These are phyloP conservation scores for Brassicogethes aeneus DNA, from an alignment of 2,888 invertebrate genomes.

Conservation along the genomic window DNA sequence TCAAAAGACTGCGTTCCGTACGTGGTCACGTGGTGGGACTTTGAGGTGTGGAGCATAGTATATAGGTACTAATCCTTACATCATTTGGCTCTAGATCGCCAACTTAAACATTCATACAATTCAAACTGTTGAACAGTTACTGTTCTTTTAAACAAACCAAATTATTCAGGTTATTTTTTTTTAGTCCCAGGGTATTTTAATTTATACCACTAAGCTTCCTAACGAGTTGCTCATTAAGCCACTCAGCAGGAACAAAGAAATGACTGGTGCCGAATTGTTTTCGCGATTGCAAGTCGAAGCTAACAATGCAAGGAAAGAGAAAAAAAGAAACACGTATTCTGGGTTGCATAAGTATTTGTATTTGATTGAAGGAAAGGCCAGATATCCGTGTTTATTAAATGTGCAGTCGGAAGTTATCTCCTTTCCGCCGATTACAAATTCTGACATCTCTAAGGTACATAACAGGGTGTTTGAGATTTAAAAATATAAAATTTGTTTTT, in stretches of 20 bases:
- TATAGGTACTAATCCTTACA: too few relatives aligned
- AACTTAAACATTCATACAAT: too few relatives aligned
- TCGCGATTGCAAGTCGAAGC: conserved; percentile 64
- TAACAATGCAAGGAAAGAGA: conserved; percentile 70
- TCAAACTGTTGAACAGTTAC: conserved; percentile 4
- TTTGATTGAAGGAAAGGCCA: conserved; percentile 62
- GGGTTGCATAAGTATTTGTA: conserved; percentile 80
- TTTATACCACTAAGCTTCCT: conserved; percentile 62
- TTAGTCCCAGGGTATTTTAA: conserved; percentile 45
- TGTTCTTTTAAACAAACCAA: too few relatives aligned
- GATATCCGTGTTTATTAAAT: conserved; percentile 66
- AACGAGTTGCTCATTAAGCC: conserved; percentile 57
- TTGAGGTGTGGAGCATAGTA: too few relatives aligned
- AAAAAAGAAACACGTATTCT: conserved; percentile 72
- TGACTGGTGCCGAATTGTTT: conserved; percentile 60
- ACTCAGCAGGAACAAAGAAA: conserved; percentile 49
- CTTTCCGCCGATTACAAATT: conserved; percentile 81
- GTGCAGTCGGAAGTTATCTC: conserved; percentile 60
- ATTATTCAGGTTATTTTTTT: too few relatives aligned
- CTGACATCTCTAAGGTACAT: conserved; percentile 66
- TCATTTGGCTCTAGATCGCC: too few relatives aligned
- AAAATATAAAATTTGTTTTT: conserved; percentile 2
- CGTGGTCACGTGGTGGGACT: too few relatives aligned
- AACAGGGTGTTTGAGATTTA: neutral
- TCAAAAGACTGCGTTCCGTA: too few relatives aligned